Evolutionary conservation across 2,797 vertebrate species (phyloP), one percentile per base, ranked within the genome.

Genomic region (Acropternis orthonyx): DNA sequence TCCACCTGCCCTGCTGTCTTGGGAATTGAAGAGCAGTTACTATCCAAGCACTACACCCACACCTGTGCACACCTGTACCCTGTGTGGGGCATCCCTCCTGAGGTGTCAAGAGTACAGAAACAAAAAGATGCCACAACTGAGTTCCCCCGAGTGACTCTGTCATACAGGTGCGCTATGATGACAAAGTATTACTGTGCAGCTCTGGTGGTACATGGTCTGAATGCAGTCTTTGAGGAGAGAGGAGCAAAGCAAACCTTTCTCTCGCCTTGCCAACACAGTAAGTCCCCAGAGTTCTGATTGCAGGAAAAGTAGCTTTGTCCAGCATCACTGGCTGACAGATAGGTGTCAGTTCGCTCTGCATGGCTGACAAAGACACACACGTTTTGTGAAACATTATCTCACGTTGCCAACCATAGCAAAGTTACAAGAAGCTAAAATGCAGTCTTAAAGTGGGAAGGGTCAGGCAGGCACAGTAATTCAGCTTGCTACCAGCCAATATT

Each of bases 231-330:
- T 37, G 39, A 76, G 22, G 22, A 63, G 22, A 83, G 28, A 43
- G 24, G 5, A 76, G 43, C 24, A 61, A 55, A 79, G 26, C 37
- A 72, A 87, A 55, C 27, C 58, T 49, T 68, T 61, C 24, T 58
- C 27, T 74, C 36, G 82, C n/a, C 63, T 61, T 66, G 36, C 27
- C 30, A 41, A 30, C 10, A 36, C 30, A 65, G 39, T 1, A 58
- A 11, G 61, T 34, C 37, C 36, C 49, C 1, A 2, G 34, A 82
- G 37, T 3, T 7, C 0, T 54, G 46, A 49, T 0, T 39, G 56
- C 59, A 79, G 67, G 54, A 84, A 61, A 54, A 87, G 59, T 1
- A 43, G 85, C 80, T 86, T 58, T 78, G 46, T 24, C 43, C 77
- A 62, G 51, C 44, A 79, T 41, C 52, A 16, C 43, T 58, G n/a